These are phyloP conservation scores for Aptenodytes patagonicus DNA, from an alignment of 2,113 vertebrate genomes.

Conservation along the genomic window DNA sequence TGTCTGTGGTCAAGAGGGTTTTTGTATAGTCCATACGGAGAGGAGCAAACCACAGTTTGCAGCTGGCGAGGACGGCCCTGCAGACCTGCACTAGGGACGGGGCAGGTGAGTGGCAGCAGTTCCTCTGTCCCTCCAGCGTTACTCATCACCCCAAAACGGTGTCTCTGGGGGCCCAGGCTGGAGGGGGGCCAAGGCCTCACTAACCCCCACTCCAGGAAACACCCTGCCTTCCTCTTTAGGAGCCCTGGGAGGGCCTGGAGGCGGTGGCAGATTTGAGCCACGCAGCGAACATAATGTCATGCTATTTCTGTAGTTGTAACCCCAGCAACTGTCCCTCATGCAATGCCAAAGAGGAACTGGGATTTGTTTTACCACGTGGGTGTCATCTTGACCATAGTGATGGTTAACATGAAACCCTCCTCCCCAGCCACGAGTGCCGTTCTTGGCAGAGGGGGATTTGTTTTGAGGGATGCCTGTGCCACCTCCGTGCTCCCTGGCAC, in stretches of 20 bases:
- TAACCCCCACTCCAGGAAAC: not conserved
- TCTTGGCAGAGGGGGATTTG: not conserved
- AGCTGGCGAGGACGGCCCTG: not conserved
- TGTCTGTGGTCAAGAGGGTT: not conserved
- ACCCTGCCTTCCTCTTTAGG: not conserved
- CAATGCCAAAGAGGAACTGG: constrained; percentile 44
- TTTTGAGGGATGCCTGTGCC: not conserved
- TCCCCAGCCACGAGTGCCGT: not conserved
- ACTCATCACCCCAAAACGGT: not conserved
- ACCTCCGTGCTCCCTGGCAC: not conserved
- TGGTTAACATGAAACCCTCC: not conserved
- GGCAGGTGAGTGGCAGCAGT: not conserved
- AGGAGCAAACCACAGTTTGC: not conserved
- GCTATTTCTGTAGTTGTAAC: constrained; percentile 15
- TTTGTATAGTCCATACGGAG: not conserved
- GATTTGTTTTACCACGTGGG: not conserved
- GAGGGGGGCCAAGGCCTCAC: not conserved
- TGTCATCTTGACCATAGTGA: not conserved
- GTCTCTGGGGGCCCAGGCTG: not conserved
- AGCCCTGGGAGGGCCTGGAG: not conserved
- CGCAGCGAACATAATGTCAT: not conserved
- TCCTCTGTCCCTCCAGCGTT: not conserved
- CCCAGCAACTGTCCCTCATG: not conserved
- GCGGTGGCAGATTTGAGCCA: not conserved
- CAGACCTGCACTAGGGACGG: not conserved